These are phyloP conservation scores for Atta texana DNA, from an alignment of 1,140 invertebrate species.

Conservation along the genomic window DNA sequence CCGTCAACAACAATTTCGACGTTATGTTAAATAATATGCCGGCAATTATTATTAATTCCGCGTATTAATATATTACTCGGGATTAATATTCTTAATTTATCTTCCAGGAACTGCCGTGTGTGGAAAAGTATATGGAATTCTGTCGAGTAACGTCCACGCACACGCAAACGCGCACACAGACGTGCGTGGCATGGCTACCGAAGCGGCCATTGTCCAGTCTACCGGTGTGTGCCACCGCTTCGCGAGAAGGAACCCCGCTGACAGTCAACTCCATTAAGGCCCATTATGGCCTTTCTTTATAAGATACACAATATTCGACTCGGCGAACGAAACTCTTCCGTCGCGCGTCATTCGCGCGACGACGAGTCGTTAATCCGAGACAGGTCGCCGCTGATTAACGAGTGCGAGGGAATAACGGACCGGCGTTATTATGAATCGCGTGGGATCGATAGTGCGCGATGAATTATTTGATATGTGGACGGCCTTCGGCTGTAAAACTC, in stretches of 20 bases:
- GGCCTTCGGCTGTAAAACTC: slow-evolving; percentile 36
- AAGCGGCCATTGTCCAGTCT: slow-evolving; percentile 68
- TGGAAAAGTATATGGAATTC: slow-evolving; percentile 61
- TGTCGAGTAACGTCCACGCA: slow-evolving; percentile 69
- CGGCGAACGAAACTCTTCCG: slow-evolving; percentile 64
- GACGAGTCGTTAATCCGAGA: slow-evolving; percentile 67
- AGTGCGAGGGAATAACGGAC: slow-evolving; percentile 39
- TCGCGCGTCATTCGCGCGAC: slow-evolving; percentile 55
- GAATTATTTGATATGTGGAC: slow-evolving; percentile 43
- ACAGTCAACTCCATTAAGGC: slow-evolving; percentile 76
- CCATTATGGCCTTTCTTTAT: slow-evolving; percentile 70
- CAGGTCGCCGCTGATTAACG: slow-evolving; percentile 56
- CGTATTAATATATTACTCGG: background rate
- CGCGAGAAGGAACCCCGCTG: slow-evolving; percentile 67
- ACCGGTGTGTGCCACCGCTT: slow-evolving; percentile 57
- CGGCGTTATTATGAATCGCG: background rate
- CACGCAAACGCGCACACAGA: slow-evolving; percentile 49
- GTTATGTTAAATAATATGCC: background rate
- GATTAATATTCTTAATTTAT: slow-evolving; percentile 51
- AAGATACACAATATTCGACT: slow-evolving; percentile 72
- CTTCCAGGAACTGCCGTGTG: slow-evolving; percentile 22
- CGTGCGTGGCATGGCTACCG: slow-evolving; percentile 78
- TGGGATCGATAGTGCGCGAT: slow-evolving; percentile 52
- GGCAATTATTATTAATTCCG: slow-evolving; percentile 8
- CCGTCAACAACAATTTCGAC: background rate